Conservation (phyloP, 2,888 invertebrate species). For the Sesia bembeciformis region DNA sequence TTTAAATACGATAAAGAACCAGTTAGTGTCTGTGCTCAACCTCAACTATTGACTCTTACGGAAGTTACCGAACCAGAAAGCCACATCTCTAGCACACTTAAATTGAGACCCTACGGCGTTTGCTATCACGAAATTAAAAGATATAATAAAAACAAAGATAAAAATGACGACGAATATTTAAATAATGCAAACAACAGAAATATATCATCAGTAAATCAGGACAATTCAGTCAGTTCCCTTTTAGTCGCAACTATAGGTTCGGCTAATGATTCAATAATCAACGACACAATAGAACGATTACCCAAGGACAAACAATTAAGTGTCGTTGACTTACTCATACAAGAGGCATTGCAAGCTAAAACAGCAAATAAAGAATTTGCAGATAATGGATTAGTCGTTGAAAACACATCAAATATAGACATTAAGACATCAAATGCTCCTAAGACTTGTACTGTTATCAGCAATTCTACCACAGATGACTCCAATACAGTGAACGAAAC, state of each 20-base stretch:
- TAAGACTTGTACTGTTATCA: slow-evolving; percentile 17
- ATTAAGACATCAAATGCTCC: slow-evolving; percentile 3
- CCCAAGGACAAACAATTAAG: slow-evolving; percentile 22
- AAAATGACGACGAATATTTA: slow-evolving; percentile 7
- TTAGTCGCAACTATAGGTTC: slow-evolving; percentile 36
- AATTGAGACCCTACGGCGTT: slow-evolving; percentile 22
- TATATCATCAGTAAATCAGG: slow-evolving; percentile 23
- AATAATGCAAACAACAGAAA: neutral
- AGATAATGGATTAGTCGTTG: slow-evolving; percentile 22
- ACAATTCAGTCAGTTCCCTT: slow-evolving; percentile 23
- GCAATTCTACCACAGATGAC: slow-evolving; percentile 32
- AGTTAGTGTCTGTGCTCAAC: slow-evolving; percentile 27
- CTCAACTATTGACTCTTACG: slow-evolving; percentile 38
- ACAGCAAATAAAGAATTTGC: slow-evolving; percentile 16
- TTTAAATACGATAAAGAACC: slow-evolving; percentile 31
- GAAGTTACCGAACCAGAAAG: slow-evolving; percentile 41
- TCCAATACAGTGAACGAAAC: slow-evolving; percentile 39
- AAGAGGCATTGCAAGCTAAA: slow-evolving; percentile 33
- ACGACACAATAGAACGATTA: slow-evolving; percentile 33
- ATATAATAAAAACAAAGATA: neutral
- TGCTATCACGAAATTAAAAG: slow-evolving; percentile 13
- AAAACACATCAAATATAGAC: slow-evolving; percentile 21
- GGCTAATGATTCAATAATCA: slow-evolving; percentile 35
- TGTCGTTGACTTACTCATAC: slow-evolving; percentile 36
- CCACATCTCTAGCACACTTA: slow-evolving; percentile 16